phyloP scores from a whole-genome alignment of 2,113 vertebrate species.

The Gallinago undulata region DNA sequence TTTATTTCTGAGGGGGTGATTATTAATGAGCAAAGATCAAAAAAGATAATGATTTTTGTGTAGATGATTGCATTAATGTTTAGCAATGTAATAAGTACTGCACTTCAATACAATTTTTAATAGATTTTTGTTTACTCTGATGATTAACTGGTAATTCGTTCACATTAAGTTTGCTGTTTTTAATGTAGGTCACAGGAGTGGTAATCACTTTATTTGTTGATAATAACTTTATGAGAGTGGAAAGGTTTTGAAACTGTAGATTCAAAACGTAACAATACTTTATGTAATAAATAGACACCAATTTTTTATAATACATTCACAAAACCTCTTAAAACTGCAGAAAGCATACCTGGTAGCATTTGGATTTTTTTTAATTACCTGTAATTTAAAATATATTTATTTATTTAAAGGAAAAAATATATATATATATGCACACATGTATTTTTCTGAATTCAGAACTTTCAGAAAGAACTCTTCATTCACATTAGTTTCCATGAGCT shows the following conservation, averaged over 20 bases:
- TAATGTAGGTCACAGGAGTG: slow-evolving; percentile 37
- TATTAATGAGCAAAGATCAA: slow-evolving; percentile 56
- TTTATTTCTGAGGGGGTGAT: slow-evolving; percentile 50
- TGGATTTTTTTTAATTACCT: background rate
- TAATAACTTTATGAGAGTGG: background rate
- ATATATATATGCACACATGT: too few species aligned
- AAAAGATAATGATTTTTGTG: slow-evolving; percentile 46
- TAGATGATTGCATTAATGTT: slow-evolving; percentile 17
- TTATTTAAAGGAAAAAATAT: background rate
- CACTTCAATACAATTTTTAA: slow-evolving; percentile 35
- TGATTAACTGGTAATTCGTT: slow-evolving; percentile 50
- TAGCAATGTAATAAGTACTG: slow-evolving; percentile 30
- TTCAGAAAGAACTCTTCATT: background rate
- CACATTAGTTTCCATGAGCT: background rate
- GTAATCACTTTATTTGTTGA: slow-evolving; percentile 29
- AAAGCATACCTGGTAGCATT: background rate
- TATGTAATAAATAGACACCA: background rate
- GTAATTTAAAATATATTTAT: background rate
- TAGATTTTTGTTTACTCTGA: slow-evolving; percentile 55
- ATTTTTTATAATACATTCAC: background rate
- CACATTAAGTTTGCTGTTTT: slow-evolving; percentile 17
- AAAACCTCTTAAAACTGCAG: background rate
- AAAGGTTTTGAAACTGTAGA: background rate
- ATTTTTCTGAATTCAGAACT: background rate
- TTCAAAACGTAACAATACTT: background rate